Conservation (phyloP, 2,113 vertebrate genomes). For the Coptodon bakossiorum region DNA sequence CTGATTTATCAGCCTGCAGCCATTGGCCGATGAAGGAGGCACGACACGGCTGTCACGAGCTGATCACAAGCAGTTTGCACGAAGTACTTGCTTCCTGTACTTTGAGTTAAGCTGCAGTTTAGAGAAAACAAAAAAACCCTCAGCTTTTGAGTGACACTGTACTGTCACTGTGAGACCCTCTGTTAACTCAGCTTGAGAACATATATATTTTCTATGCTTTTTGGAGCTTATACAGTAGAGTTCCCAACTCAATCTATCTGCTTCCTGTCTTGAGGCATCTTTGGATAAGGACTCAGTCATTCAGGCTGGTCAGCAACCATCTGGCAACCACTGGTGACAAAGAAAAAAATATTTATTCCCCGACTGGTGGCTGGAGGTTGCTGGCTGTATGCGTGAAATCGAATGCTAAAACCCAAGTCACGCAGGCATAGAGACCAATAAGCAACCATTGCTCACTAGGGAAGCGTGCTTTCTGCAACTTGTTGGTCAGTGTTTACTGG, state of each 20-base stretch:
- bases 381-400: neutral
- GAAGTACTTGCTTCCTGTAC: neutral
- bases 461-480: neutral
- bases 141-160: neutral
- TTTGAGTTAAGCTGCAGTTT: neutral
- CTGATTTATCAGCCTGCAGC: slow-evolving; percentile 1
- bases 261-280: neutral
- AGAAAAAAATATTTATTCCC: neutral
- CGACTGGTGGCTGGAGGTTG: neutral
- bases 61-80: neutral
- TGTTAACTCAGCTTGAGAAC: neutral
- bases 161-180: neutral
- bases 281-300: neutral
- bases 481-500: neutral
- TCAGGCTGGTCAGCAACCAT: neutral
- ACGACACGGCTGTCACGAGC: neutral
- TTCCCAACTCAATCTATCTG: neutral
- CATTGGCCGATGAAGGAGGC: neutral
- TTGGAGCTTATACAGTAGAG: neutral
- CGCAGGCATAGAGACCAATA: neutral
- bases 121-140: neutral
- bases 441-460: neutral
- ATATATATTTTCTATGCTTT: neutral
- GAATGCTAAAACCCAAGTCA: neutral
- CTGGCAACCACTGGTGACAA: neutral